Base-by-base conservation (phyloP, 1,140 invertebrate genomes). In the Chironomus tepperi region DNA sequence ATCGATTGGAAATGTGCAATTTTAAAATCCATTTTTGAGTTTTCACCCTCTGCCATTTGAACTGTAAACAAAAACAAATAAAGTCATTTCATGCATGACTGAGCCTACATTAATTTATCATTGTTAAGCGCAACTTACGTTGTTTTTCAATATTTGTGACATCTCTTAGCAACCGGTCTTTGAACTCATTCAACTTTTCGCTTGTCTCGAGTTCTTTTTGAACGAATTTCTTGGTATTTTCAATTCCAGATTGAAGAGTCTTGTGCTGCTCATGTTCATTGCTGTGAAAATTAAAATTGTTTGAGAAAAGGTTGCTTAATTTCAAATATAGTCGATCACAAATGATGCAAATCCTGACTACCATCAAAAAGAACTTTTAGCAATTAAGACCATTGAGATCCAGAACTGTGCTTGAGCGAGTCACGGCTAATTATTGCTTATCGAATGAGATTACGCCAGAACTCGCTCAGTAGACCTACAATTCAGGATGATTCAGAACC, bases 191-290 rank as follows among this genome's bases (percentile, higher is more conserved):
- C 2, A 91, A 78, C 77, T 85, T 83, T 78, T 89, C 89, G 77
- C 91, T 89, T 3, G 84, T 84, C 76, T 87, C 85, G 84, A 90
- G 88, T 82, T 91, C 89, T 75, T 87, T 86, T 79, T 84, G 78
- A 79, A 83, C 82, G 81, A 89, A 80, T 82, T 89, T 87, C 77
- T 89, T 89, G 0, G 85, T 83, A 15, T 84, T 82, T 75, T 87
- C 87, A 75, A 88, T 82, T 77, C 87, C 86, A 34, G 83, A 79
- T 6, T 85, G 77, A 64, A 88, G 79, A 0, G 84, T 84, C 75
- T 84, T 84, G 42, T 87, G 86, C 42, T 85, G 84, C 57, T 88
- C 86, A 76, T 83, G 83, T 76, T 87, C 79, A 76, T 85, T 84
- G 75, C 87, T 88, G 74, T 73, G 79, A 79, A 75, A 42, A 70